Base-by-base conservation (phyloP, 2,113 vertebrate species). In the Paramormyrops kingsleyae region DNA sequence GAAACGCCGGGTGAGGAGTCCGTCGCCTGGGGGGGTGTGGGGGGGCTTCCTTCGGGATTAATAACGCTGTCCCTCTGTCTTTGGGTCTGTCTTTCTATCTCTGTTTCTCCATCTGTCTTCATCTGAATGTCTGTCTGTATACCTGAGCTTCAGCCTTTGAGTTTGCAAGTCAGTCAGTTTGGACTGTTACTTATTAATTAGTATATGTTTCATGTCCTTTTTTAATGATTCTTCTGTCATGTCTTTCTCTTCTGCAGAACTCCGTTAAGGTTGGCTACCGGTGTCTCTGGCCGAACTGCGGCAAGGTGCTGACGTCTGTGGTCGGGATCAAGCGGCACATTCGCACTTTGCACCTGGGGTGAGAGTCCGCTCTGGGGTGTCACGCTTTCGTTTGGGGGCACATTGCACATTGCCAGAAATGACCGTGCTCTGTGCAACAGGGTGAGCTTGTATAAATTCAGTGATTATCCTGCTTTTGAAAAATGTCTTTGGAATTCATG, bases 281-380 rank as follows among this genome's bases (percentile, higher is more conserved):
- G 92, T 99, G 98, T 93, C 95, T 99, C 95, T 99, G 98, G 98
- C 98, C 97, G 0, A 96, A 89, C 95, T 99, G 98, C 0, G 97
- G 95, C 52, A 99, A 99, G 92, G 94, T 97, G 9, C 95, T 99
- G 92, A 98, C 97, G 1, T 97, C 98, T 0, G 96, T 97, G 0
- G 97, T 98, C 0, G 98, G 98, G 88, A 99, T 99, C 91, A 98
- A 98, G 88, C 95, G 98, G 0, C 98, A 99, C 0, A 96, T 99
- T 89, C 96, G 96, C 87, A 97, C 95, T 0, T 97, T 96, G 13
- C 98, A 99, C 92, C 95, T 99, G 8, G 96, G 98, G 98, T 99
- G 39, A 97, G 97, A 80, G 19, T 77, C 80, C 35, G 15, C 17
- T 12, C 87, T 44, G 19, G 15, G 4, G 5, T 88, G 24, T 88